Evolutionary conservation across 2,797 vertebrate species (phyloP).

Genomic region (Vespertilio murinus): DNA sequence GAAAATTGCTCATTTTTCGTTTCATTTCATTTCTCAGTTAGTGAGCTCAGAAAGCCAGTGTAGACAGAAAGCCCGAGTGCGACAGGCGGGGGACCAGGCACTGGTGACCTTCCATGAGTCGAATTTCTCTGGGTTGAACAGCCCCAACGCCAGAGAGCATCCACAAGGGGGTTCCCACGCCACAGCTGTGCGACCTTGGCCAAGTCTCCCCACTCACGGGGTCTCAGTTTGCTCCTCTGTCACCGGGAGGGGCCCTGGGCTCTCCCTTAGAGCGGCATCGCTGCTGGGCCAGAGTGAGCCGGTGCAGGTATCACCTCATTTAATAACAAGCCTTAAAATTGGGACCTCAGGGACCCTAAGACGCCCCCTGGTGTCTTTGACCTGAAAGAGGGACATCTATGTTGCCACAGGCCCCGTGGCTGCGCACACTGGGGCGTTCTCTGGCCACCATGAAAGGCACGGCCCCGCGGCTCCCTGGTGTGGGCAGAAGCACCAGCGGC

Average conservation of each 20-base stretch:
- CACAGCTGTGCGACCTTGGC: not conserved
- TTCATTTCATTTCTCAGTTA: not conserved
- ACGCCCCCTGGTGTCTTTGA: not conserved
- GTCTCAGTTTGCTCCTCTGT: not conserved
- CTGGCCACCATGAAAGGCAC: too few species aligned
- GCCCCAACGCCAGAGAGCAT: not conserved
- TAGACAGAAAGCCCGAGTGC: not conserved
- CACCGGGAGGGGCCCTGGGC: not conserved
- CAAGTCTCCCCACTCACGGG: not conserved
- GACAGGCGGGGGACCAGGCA: not conserved
- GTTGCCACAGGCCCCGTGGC: fast-evolving
- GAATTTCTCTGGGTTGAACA: not conserved
- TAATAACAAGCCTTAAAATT: not conserved
- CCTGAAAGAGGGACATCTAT: fast-evolving
- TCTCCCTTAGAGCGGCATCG: fast-evolving
- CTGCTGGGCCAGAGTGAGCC: not conserved
- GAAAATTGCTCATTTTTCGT: not conserved
- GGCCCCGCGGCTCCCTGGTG: not conserved
- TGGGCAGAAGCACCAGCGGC: not conserved
- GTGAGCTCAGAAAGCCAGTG: not conserved
- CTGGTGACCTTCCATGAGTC: fast-evolving
- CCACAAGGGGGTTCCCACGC: fast-evolving
- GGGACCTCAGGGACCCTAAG: not conserved
- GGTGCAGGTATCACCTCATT: not conserved
- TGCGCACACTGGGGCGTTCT: not conserved